Base-by-base conservation (phyloP, 2,113 vertebrate species). In the Atlantisia rogersi region DNA sequence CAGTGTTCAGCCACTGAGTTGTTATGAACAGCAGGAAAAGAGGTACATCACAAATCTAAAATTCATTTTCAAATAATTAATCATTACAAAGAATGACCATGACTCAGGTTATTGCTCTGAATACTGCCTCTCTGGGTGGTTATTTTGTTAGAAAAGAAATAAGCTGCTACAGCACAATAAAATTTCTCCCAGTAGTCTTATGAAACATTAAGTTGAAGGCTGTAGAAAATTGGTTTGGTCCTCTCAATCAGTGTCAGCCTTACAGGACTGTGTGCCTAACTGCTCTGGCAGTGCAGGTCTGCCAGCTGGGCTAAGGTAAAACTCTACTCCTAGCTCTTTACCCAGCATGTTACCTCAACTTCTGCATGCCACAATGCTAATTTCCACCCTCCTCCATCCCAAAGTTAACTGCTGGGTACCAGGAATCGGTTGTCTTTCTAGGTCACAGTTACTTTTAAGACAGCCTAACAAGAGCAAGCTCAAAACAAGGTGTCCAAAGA, bases 41-140 rank as follows among this genome's bases (percentile, higher is more conserved):
- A 90, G 78, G 76, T 89, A 87, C 13, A 89, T 87, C 81, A 92
- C 81, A 84, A 96, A 96, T 85, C 55, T 74, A 84, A 94, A 96
- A 96, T 83, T 90, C 68, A 94, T 96, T 96, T 97, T 93, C 90
- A 92, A 83, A 93, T 94, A 96, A 96, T 96, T 96, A 97, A 96
- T 96, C 91, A 96, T 93, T 88, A 94, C 56, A 83, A 93, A 90
- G 94, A 95, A 78, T 92, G 94, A 95, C 93, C 95, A 90, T 94
- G 96, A 97, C 79, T 97, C 88, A 94, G 91, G 91, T 94, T 65
- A 92, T 52, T 87, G 78, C 78, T 89, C 78, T 59, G 83, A 92
- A 85, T 67, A 56, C 55, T 73, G 83, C 29, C 63, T 95, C 92
- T 74, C 82, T 22, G 81, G 86, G 77, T 63, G 86, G 80, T 91